phyloP scores from a whole-genome alignment of 2,888 invertebrate species.

The Xanthia icteritia region DNA sequence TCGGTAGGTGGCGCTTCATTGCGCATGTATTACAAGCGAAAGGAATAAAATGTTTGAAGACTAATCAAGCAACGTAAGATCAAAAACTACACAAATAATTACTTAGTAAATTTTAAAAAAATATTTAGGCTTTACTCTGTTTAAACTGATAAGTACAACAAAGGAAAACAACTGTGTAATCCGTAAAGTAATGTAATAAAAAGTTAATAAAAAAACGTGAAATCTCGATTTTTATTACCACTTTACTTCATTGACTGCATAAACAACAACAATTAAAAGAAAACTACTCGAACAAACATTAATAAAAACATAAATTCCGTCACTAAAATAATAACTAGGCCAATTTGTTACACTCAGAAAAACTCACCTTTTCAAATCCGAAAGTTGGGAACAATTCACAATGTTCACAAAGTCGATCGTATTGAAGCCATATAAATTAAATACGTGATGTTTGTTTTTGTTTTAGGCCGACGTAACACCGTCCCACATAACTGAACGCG shows the following conservation, averaged over 20 bases:
- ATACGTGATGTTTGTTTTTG: conserved; percentile 72
- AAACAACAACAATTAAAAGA: conserved; percentile 4
- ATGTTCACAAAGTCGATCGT: conserved; percentile 54
- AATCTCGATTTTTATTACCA: background rate
- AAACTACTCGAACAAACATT: background rate
- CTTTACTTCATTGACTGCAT: no score
- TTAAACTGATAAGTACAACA: background rate
- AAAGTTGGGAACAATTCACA: conserved; percentile 53
- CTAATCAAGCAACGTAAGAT: background rate
- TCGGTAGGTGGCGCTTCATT: conserved; percentile 60
- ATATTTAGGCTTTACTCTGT: background rate
- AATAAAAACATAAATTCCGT: background rate
- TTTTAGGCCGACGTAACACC: conserved; percentile 67
- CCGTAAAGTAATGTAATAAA: background rate
- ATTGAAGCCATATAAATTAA: conserved; percentile 73
- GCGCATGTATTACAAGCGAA: conserved; percentile 34
- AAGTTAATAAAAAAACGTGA: background rate
- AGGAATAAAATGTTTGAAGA: background rate
- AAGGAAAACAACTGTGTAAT: background rate
- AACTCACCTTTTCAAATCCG: conserved; percentile 48
- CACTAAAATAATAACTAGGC: background rate
- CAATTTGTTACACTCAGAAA: background rate
- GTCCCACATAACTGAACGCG: conserved; percentile 72
- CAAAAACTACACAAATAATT: background rate
- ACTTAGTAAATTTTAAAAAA: no score